Evolutionary conservation across 64 coral and sea anemone genomes (phyloP).

Genomic region (Actinia equina): DNA sequence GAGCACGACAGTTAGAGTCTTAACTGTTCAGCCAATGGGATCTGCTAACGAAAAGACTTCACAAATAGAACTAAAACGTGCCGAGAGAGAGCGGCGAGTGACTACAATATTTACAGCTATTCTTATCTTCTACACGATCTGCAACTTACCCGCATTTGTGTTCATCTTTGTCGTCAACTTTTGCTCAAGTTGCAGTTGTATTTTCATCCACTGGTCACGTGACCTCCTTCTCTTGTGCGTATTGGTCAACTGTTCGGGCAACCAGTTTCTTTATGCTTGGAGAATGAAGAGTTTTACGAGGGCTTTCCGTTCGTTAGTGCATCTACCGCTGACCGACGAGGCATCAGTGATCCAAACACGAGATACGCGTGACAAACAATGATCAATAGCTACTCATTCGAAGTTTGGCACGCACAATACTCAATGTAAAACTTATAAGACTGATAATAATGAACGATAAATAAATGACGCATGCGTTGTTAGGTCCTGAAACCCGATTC

Average conservation of each 20-base stretch:
- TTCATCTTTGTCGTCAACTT: constrained; percentile 91
- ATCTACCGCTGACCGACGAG: no score
- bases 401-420: no score
- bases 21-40: constrained; percentile 34
- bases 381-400: no score
- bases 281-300: constrained; percentile 67
- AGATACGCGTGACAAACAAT: no score
- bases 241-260: constrained; percentile 77
- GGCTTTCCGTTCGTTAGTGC: constrained; percentile 36
- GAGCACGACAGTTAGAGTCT: not conserved
- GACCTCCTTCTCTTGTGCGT: constrained; percentile 69
- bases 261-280: constrained; percentile 94
- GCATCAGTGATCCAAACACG: no score
- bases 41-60: constrained; percentile 5
- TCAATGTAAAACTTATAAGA: no score
- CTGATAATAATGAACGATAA: no score
- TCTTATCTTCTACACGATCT: constrained; percentile 62
- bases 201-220: constrained; percentile 76
- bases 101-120: constrained; percentile 69
- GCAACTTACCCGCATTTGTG: constrained; percentile 49
- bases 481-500: no score
- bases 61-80: constrained; percentile 32
- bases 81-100: constrained; percentile 43
- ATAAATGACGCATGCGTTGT: no score
- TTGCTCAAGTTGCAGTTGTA: constrained; percentile 59